Evolutionary conservation across 2,888 invertebrate species (phyloP).

Genomic region (Thyatira batis): DNA sequence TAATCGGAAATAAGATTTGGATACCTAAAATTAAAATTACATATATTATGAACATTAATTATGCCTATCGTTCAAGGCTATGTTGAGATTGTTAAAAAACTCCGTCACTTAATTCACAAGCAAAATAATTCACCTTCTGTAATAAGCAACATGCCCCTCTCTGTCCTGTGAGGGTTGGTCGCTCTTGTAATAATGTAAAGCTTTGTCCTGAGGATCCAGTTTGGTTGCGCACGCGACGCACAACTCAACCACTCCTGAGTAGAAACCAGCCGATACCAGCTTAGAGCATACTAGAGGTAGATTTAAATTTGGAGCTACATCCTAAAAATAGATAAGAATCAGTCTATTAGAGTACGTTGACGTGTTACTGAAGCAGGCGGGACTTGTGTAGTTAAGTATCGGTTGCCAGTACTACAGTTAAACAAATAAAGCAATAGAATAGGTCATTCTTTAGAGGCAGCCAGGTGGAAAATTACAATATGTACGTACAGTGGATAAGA

Average conservation of each 20-base stretch:
- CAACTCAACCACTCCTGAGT: constrained; percentile 94
- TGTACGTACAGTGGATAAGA: background rate
- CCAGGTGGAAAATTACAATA: too few species aligned
- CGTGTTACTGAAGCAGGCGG: too few species aligned
- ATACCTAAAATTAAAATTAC: too few species aligned
- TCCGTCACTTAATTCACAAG: too few species aligned
- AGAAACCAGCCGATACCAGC: constrained; percentile 90
- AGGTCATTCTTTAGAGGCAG: background rate
- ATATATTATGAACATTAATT: too few species aligned
- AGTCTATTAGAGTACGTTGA: too few species aligned
- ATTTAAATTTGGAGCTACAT: constrained; percentile 93
- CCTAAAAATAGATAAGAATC: constrained; percentile 55
- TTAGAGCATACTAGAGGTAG: constrained; percentile 92
- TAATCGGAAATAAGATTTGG: background rate
- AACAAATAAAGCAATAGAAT: background rate
- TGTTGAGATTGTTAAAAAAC: too few species aligned
- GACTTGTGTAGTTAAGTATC: too few species aligned
- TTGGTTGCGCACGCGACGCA: constrained; percentile 92
- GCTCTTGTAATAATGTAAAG: constrained; percentile 92
- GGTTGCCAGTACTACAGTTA: background rate
- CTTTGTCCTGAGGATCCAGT: constrained; percentile 94
- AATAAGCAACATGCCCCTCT: constrained; percentile 89
- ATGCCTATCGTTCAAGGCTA: too few species aligned
- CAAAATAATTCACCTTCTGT: constrained; percentile 77
- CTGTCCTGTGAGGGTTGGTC: constrained; percentile 92